A percentile compares a stretch with the other conserved stretches of the same genome.
Conservation (phyloP, 2,113 vertebrate species). For the Laticauda colubrina region DNA sequence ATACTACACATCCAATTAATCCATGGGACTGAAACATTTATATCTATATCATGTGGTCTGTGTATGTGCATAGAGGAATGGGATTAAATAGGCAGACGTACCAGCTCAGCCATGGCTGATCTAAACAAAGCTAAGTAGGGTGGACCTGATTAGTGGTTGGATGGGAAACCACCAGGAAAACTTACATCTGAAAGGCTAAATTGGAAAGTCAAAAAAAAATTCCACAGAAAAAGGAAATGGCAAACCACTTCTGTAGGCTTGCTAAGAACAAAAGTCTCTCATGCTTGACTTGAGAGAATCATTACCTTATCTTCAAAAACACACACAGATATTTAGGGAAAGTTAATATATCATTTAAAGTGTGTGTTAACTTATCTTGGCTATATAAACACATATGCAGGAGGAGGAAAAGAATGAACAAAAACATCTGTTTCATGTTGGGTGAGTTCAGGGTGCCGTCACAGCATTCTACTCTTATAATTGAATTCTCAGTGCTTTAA, state of each 20-base stretch:
- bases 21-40: not conserved
- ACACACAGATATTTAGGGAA: not conserved
- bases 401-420: not conserved
- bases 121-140: not conserved
- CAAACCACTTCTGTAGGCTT: not conserved
- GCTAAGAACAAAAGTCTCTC: not conserved
- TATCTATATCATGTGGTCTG: not conserved
- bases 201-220: not conserved
- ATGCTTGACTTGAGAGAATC: not conserved
- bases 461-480: constrained; percentile 33
- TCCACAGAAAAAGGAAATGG: not conserved
- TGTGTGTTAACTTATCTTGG: not conserved
- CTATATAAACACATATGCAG: not conserved
- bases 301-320: not conserved
- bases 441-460: constrained; percentile 13
- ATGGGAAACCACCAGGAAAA: not conserved
- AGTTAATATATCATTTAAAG: constrained; percentile 36
- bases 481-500: constrained; percentile 33
- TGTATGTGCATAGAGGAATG: not conserved
- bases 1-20: not conserved
- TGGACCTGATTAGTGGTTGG: not conserved
- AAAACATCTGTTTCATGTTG: constrained; percentile 19
- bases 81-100: not conserved
- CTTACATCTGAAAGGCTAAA: not conserved
- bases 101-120: not conserved